Conservation (phyloP, 2,888 invertebrate species). For the Bibio marci region DNA sequence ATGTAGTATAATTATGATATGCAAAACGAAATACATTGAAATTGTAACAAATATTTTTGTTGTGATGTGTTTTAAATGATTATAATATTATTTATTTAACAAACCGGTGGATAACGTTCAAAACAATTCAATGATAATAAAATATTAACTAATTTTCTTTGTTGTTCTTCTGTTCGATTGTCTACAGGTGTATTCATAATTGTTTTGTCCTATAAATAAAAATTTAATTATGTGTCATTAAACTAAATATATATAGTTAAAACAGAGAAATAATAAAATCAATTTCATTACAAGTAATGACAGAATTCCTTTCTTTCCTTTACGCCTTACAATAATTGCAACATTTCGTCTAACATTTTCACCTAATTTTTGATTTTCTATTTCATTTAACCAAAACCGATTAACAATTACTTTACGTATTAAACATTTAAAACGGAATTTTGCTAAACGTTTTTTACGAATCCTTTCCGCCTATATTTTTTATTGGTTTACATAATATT, state of each 20-base stretch:
- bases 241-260: slow-evolving; percentile 8
- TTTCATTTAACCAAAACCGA: slow-evolving; percentile 36
- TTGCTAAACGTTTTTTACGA: slow-evolving; percentile 30
- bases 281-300: slow-evolving; percentile 27
- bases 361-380: slow-evolving; percentile 15
- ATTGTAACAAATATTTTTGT: neutral
- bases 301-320: slow-evolving; percentile 33
- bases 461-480: slow-evolving; percentile 15
- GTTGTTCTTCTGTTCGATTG: slow-evolving; percentile 40
- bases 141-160: slow-evolving; percentile 36
- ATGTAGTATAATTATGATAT: no score
- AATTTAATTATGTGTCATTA: neutral
- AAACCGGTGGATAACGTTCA: slow-evolving; percentile 38
- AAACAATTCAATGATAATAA: slow-evolving; percentile 45
- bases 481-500: no score
- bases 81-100: slow-evolving; percentile 9
- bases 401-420: slow-evolving; percentile 39
- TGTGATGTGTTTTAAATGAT: neutral
- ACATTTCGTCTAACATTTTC: slow-evolving; percentile 38
- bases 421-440: slow-evolving; percentile 36
- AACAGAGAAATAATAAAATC: neutral
- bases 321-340: slow-evolving; percentile 33
- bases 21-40: neutral
- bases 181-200: slow-evolving; percentile 36
- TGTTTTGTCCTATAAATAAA: slow-evolving; percentile 36